Base-by-base conservation (phyloP, 37 sponge, comb jelly and placozoan species). In the Petrosia ficiformis region DNA sequence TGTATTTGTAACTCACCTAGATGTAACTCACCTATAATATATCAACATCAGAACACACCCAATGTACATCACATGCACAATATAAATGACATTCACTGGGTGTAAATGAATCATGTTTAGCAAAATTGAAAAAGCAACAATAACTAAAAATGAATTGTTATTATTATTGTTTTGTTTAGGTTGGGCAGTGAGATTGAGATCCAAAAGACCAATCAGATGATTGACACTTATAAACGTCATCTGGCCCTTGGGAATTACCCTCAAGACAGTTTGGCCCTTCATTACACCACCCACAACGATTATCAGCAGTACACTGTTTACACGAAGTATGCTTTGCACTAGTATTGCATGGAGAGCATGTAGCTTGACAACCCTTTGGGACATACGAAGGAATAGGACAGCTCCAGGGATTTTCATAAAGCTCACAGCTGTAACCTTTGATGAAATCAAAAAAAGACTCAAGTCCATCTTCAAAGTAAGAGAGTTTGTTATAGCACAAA, bases 391-490 rank as follows among this genome's bases (percentile, higher is more conserved):
- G 56, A 34, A 85, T 35, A 24, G 86, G 86, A 60, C 86, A 85
- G 31, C 32, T 41, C 75, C 79, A 85, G 3, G 86, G 86, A 59
- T 85, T 85, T 28, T 66, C 38, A 39, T 85, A 78, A 56, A 85
- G 24, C 28, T 37, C 21, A 61, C 86, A 85, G 52, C 33, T 28
- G 41, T 73, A 85, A 22, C 72, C n/a, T 43, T 71, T 56, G n/a
- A 85, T 61, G 31, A 36, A 28, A 1, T 71, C 63, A 72, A 85
- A 78, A 33, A 85, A 48, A 22, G 33, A 35, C 29, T 78, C 67
- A 32, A 85, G 59, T 43, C 72, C 72, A 59, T 40, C 42, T 2
- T 80, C 81, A 59, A 80, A 44, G 56, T 57, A 58, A 30, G 24
- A 57, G 26, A 85, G 44, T 42, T 30, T 59, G 44, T 85, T 85